Base-by-base conservation (phyloP, 2,888 invertebrate species). In the Mamestra brassicae region DNA sequence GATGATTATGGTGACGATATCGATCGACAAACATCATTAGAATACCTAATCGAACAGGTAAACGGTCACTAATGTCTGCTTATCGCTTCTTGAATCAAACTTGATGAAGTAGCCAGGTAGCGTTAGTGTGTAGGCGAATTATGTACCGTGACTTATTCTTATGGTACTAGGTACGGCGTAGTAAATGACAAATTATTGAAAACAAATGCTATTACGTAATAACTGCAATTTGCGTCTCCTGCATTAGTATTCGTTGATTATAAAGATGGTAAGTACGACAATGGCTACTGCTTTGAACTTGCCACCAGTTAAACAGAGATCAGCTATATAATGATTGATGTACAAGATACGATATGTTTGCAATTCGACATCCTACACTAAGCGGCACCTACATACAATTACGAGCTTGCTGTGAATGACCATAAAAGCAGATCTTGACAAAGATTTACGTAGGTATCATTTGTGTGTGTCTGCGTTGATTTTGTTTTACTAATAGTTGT, bases 11-110 rank as follows among this genome's bases (percentile, higher is more conserved):
- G 85, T 85, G 78, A 86, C 80, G 82, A 57, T 79, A 84, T 77
- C 76, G 68, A 77, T 84, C 76, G 83, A 85, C 78, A 81, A 72
- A 83, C 74, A 77, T 88, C 86, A 90, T 91, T 89, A 89, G 87
- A 89, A 88, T 90, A 89, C 64, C 58, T 83, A 85, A 88, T 88
- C 63, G 74, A 70, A 66, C 77, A 77, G 84, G 81, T 82, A 80
- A 79, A 76, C 60, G 66, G 8, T 42, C 60, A 52, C 38, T 73
- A 60, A 68, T 73, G 50, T 74, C 61, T 71, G 60, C 54, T 52
- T 68, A 68, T 63, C 61, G 55, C 17, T 60, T 85, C 57, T 77
- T 42, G 34, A 47, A 69, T 67, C n/a, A 65, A 71, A 64, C 26
- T 55, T 50, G 58, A 61, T 55, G 54, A 42, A 3, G 13, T 47